Evolutionary conservation across 2,113 vertebrate species (phyloP).

Genomic region (Eretmochelys imbricata): DNA sequence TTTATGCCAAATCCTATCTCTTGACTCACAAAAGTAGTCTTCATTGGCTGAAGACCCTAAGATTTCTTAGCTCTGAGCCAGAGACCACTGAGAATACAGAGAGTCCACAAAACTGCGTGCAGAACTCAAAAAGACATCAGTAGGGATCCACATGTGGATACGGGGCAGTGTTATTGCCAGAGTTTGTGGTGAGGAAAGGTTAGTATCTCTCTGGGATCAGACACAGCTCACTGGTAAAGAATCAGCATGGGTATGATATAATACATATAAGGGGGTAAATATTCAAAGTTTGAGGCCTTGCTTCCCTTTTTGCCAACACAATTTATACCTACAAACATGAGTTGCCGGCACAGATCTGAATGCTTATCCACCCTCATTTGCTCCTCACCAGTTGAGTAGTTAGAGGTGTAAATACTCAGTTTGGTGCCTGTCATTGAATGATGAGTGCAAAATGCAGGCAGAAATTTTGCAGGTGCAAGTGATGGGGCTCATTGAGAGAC

Average conservation of each 20-base stretch:
- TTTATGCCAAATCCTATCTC: neutral
- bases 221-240: neutral
- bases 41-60: neutral
- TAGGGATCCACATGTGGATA: neutral
- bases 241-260: neutral
- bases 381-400: neutral
- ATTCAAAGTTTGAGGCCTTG: neutral
- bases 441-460: neutral
- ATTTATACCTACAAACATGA: neutral
- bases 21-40: neutral
- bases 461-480: neutral
- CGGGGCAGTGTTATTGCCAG: neutral
- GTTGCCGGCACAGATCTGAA: neutral
- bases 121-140: neutral
- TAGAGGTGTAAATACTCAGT: neutral
- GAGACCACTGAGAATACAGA: constrained; percentile 8
- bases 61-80: constrained; percentile 10
- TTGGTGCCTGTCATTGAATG: neutral
- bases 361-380: neutral
- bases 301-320: neutral
- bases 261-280: neutral
- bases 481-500: neutral
- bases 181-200: constrained; percentile 28
- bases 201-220: neutral
- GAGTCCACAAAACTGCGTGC: neutral